Conservation (phyloP, 2,113 vertebrate species). For the Naja naja region DNA sequence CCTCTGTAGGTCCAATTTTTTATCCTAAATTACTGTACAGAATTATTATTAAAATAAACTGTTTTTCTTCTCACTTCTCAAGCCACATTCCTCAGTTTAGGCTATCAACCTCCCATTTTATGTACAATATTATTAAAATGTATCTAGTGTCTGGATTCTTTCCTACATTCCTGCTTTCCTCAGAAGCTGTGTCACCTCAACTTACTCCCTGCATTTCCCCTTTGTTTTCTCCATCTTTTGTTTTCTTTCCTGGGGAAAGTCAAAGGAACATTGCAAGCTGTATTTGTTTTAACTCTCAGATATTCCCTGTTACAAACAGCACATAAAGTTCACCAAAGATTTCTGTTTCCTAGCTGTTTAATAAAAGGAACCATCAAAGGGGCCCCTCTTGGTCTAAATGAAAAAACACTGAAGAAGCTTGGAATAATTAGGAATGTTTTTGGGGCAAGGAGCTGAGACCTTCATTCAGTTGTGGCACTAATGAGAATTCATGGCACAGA, state of each 20-base stretch:
- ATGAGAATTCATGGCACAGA: neutral
- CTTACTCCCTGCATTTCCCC: neutral
- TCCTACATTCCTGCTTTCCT: neutral
- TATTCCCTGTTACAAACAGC: neutral
- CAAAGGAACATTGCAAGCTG: neutral
- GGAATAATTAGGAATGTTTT: neutral
- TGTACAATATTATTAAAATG: neutral
- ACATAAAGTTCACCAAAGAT: neutral
- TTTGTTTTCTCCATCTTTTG: neutral
- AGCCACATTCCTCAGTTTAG: neutral
- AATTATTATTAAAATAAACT: neutral
- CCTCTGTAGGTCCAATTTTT: neutral
- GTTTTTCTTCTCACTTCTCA: neutral
- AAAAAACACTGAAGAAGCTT: neutral
- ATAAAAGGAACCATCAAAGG: neutral
- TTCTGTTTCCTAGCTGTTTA: neutral
- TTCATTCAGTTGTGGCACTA: neutral
- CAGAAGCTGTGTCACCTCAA: neutral
- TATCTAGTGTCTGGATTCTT: neutral
- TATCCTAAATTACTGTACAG: neutral
- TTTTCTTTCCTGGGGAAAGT: neutral
- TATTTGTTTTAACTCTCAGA: neutral
- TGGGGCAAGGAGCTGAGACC: neutral
- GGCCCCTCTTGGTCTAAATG: neutral
- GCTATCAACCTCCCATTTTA: neutral